Percentiles rank a stretch among this genome's conserved stretches.
phyloP scores from a whole-genome alignment of 2,888 invertebrate species.

The Coelopa pilipes region DNA sequence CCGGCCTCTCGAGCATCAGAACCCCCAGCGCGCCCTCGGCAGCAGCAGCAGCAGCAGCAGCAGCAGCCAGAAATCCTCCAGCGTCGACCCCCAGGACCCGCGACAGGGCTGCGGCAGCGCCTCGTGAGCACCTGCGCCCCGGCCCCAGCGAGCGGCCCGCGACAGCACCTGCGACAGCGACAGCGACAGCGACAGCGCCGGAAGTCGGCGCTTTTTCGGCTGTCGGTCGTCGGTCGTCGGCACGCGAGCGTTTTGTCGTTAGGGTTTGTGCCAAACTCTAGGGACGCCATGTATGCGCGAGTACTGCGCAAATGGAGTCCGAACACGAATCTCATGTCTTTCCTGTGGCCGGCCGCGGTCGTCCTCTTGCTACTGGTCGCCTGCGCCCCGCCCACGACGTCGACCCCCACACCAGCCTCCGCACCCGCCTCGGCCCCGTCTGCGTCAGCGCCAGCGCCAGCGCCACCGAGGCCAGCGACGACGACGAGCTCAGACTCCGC shows the following conservation, averaged over 20 bases:
- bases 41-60: neutral
- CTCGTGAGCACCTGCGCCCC: constrained; percentile 29
- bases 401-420: constrained; percentile 55
- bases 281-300: constrained; percentile 69
- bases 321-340: constrained; percentile 67
- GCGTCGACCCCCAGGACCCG: constrained; percentile 6
- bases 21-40: neutral
- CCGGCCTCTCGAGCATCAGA: constrained; percentile 45
- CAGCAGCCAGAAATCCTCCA: constrained; percentile 1
- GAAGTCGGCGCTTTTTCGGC: neutral
- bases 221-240: neutral
- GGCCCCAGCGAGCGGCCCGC: constrained; percentile 9
- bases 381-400: constrained; percentile 57
- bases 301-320: constrained; percentile 69
- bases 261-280: constrained; percentile 33
- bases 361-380: constrained; percentile 64
- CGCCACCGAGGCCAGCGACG: constrained; percentile 41
- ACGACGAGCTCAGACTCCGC: constrained; percentile 43
- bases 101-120: constrained; percentile 30
- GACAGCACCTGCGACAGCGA: neutral
- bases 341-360: constrained; percentile 65
- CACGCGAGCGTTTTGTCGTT: constrained; percentile 5
- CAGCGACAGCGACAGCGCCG: neutral
- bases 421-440: constrained; percentile 47
- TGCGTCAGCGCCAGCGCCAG: constrained; percentile 39